phyloP scores from a whole-genome alignment of 2,113 vertebrate species.

The Cyrtonyx montezumae region DNA sequence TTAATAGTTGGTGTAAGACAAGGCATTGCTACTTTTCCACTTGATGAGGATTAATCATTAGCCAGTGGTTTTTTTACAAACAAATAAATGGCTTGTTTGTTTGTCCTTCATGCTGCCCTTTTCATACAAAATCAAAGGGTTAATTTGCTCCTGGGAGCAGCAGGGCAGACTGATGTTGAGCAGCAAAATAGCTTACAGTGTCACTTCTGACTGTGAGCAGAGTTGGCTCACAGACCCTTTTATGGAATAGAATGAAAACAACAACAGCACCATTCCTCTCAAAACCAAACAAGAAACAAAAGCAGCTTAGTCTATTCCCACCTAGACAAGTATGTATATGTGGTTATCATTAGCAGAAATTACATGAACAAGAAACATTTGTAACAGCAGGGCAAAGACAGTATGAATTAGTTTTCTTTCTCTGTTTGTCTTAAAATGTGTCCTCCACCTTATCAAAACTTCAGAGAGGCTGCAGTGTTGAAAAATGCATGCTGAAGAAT shows the following conservation, averaged over 20 bases:
- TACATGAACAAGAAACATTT: not conserved
- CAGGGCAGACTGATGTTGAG: not conserved
- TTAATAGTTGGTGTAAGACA: not conserved
- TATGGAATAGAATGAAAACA: not conserved
- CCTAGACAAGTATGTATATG: fast-evolving
- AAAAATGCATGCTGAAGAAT: not conserved
- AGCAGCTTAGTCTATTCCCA: not conserved
- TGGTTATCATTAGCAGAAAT: not conserved
- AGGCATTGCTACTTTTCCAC: not conserved
- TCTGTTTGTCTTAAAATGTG: not conserved
- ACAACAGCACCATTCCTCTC: no score
- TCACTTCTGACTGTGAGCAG: fast-evolving
- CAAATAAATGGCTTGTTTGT: not conserved
- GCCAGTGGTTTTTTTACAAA: not conserved
- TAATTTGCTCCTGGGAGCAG: not conserved
- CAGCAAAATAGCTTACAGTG: not conserved
- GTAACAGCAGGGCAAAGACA: not conserved
- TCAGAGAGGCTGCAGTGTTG: not conserved
- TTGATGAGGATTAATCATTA: not conserved
- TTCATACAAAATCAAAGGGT: not conserved
- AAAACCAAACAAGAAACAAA: not conserved
- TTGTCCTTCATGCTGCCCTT: not conserved
- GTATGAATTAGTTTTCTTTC: not conserved
- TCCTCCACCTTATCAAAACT: not conserved
- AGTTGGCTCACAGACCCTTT: not conserved